Evolutionary conservation across 2,797 vertebrate genomes (phyloP).

Genomic region (Simalia tracyae): DNA sequence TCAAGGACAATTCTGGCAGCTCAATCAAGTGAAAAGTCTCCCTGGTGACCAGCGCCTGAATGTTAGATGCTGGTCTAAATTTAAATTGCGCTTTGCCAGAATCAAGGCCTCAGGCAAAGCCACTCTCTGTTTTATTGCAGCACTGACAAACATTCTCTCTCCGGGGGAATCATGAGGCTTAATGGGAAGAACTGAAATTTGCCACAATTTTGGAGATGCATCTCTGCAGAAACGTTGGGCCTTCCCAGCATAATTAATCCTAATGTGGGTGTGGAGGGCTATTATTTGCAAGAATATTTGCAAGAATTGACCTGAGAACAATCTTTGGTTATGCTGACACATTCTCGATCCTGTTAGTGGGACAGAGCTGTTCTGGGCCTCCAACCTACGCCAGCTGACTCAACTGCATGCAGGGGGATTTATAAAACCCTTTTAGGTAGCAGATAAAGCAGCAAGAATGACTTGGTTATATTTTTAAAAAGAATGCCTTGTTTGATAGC

Average conservation of each 20-base stretch:
- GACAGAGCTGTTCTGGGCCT: neutral
- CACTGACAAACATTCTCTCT: too few relatives aligned
- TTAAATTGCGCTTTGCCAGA: neutral
- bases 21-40: neutral
- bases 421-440: neutral
- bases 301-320: too few relatives aligned
- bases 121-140: neutral
- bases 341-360: neutral
- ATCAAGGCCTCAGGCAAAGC: neutral
- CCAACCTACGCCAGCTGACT: neutral
- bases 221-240: neutral
- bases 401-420: neutral
- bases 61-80: too few relatives aligned
- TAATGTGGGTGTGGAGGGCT: too few relatives aligned
- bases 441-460: neutral
- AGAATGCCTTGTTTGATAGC: neutral
- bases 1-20: neutral
- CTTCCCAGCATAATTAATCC: neutral
- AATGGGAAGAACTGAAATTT: neutral
- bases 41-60: neutral
- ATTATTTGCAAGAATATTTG: neutral
- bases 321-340: neutral
- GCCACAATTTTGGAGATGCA: neutral
- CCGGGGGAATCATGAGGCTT: neutral
- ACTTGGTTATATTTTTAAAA: neutral